Evolutionary conservation across 2,113 vertebrate genomes (phyloP).

Genomic region (Gymnobelideus leadbeateri): DNA sequence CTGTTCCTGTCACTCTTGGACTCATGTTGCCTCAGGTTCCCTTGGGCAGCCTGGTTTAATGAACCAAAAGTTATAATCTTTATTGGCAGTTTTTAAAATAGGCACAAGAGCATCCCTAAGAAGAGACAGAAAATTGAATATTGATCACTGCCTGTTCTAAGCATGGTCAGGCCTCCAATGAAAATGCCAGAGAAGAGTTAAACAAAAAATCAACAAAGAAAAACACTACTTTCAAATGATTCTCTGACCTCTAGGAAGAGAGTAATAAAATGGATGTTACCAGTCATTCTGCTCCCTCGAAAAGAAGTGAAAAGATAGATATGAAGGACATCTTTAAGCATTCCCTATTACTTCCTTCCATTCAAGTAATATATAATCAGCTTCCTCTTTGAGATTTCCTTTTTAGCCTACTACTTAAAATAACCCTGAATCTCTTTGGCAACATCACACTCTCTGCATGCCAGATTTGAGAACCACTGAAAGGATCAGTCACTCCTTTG

Average conservation of each 20-base stretch:
- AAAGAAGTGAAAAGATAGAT: not conserved
- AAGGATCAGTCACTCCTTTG: not conserved
- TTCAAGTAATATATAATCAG: not conserved
- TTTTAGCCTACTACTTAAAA: not conserved
- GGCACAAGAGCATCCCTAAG: not conserved
- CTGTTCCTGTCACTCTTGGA: not conserved
- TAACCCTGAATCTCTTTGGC: not conserved
- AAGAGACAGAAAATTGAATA: not conserved
- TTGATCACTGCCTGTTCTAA: not conserved
- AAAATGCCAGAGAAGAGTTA: not conserved
- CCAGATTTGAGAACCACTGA: not conserved
- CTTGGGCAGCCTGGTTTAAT: not conserved
- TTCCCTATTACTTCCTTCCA: not conserved
- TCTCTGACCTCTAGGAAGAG: not conserved
- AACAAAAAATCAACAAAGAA: not conserved
- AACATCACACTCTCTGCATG: not conserved
- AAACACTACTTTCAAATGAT: not conserved
- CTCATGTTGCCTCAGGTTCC: not conserved
- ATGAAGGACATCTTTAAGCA: not conserved
- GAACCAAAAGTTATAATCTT: not conserved
- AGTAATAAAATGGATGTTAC: not conserved
- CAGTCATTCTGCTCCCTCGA: not conserved
- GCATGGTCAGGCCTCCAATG: not conserved
- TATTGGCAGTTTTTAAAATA: not conserved
- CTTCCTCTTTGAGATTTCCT: not conserved